A percentile compares a stretch with the other conserved stretches of the same genome.
Conservation (phyloP, 2,888 invertebrate species). For the Megamerina dolium region DNA sequence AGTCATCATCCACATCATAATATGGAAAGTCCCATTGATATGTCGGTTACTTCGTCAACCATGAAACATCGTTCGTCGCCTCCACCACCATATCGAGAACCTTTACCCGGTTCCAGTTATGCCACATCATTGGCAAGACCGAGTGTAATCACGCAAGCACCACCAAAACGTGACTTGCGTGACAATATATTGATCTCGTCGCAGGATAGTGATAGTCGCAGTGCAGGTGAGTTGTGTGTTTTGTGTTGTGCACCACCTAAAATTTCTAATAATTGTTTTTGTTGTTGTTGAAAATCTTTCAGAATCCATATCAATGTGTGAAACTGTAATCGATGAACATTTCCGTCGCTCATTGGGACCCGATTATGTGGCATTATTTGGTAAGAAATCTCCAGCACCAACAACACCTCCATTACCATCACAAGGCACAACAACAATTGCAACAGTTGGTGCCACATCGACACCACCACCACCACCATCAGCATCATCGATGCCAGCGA, state of each 20-base stretch:
- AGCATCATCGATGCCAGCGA: conserved; percentile 8
- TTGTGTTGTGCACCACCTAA: no score
- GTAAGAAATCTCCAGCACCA: conserved; percentile 49
- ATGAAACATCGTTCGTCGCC: conserved; percentile 40
- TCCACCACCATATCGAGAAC: conserved; percentile 48
- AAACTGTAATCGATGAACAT: conserved; percentile 86
- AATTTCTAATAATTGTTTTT: not conserved
- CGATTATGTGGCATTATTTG: conserved; percentile 67
- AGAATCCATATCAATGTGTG: conserved; percentile 73
- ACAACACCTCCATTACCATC: conserved; percentile 30
- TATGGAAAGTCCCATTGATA: conserved; percentile 46
- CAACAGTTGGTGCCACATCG: conserved; percentile 16
- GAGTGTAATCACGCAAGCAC: conserved; percentile 60
- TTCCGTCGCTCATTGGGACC: conserved; percentile 86
- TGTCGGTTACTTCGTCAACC: conserved; percentile 44
- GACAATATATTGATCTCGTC: conserved; percentile 32
- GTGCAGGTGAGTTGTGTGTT: conserved; percentile 37
- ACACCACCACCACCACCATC: conserved; percentile 14
- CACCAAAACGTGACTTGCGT: conserved; percentile 43
- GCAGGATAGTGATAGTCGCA: conserved; percentile 42
- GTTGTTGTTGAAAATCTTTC: conserved; percentile 15
- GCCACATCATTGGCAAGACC: conserved; percentile 49
- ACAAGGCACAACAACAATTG: conserved; percentile 10
- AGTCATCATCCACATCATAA: conserved; percentile 15
- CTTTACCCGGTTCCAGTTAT: conserved; percentile 42